Base-by-base conservation (phyloP, 92 coral and sea anemone species). In the Ricordea florida region DNA sequence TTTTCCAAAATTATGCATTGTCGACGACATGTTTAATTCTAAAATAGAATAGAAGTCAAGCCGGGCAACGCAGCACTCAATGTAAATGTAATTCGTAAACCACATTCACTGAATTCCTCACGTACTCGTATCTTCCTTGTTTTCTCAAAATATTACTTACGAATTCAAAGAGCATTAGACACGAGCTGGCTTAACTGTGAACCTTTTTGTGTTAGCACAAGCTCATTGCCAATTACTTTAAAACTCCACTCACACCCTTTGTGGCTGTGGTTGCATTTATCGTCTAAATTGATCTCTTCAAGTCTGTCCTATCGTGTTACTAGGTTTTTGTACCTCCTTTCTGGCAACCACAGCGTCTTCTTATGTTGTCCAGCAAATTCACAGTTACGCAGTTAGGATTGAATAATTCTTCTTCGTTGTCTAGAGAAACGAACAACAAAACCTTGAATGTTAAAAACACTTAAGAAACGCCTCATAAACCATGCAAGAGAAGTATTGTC, bases 331-430 rank as follows among this genome's bases (percentile, higher is more conserved):
- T 31, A 90, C 96, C 86, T 82, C 93, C 96, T 35, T 80, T 63
- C 35, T 87, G 96, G 56, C 96, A 90, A 26, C 93, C 80, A 24
- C 96, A 90, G 10, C 96, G 72, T 27, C 93, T 52, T 21, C 90
- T 44, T 17, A 90, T 72, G 81, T 83, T 90, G 74, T 90, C 96
- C 74, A 90, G 85, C 60, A 90, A 70, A 69, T 90, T 90, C 9
- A 78, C 86, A 5, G 90, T 90, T 11, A 74, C 96, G 52, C 92
- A 90, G 58, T 90, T 87, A 2, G 93, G 96, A 52, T 90, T 90
- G 34, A 90, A 90, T 43, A 90, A 72, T 41, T 90, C 96, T 30
- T 90, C 92, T 59, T 87, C 96, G 61, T 90, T 60, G 50, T 90
- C 96, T 90, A 52, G n/a, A n/a, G n/a, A n/a, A n/a, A n/a, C n/a